Percentiles rank a stretch among this genome's conserved stretches.
phyloP scores from a whole-genome alignment of 1,140 invertebrate genomes.

The Drosophila saltans region DNA sequence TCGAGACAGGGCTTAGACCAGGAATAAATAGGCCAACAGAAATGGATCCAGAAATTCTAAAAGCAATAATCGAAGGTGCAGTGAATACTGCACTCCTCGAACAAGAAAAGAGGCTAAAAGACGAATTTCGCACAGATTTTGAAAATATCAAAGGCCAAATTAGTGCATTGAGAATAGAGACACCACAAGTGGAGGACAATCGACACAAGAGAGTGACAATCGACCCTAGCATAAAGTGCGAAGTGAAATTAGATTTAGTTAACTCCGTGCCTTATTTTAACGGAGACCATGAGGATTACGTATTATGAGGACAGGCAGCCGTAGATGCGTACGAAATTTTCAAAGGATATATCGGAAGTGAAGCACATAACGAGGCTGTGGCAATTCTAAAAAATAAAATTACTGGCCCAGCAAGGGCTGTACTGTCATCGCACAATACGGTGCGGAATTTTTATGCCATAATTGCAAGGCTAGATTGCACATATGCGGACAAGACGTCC shows the following conservation, averaged over 20 bases:
- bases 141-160: neutral
- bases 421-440: no score
- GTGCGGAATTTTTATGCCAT: no score
- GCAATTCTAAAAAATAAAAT: no score
- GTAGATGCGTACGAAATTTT: slow-evolving; percentile 20
- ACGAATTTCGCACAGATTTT: neutral
- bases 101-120: slow-evolving; percentile 5
- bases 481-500: no score
- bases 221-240: slow-evolving; percentile 17
- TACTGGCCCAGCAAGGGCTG: no score
- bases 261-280: slow-evolving; percentile 27
- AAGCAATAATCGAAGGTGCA: slow-evolving; percentile 23
- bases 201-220: neutral
- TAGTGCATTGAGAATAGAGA: slow-evolving; percentile 4
- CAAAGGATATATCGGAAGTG: slow-evolving; percentile 10
- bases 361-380: neutral
- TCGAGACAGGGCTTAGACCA: neutral
- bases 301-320: slow-evolving; percentile 15
- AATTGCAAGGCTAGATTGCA: no score
- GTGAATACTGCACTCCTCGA: slow-evolving; percentile 4
- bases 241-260: slow-evolving; percentile 25
- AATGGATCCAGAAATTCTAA: slow-evolving; percentile 11
- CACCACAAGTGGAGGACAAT: slow-evolving; percentile 11
- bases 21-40: neutral
- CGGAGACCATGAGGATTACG: slow-evolving; percentile 15